Evolutionary conservation across 2,888 invertebrate species (phyloP), one percentile per base, ranked within the genome.

Genomic region (Schizaphis graminum): DNA sequence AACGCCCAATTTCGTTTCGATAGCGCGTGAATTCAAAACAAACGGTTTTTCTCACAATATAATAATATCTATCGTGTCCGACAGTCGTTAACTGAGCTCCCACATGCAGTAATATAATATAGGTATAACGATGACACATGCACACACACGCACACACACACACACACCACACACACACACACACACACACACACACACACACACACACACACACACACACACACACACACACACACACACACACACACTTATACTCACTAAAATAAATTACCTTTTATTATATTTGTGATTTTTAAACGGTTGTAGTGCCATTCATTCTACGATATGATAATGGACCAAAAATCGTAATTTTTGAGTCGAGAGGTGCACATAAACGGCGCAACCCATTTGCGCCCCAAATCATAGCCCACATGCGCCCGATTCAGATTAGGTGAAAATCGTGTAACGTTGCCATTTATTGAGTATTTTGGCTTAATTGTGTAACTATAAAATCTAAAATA

Each of bases 201-300:
- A n/a, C n/a, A n/a, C n/a, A n/a, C n/a, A n/a, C n/a, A n/a, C n/a
- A n/a, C n/a, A n/a, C n/a, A n/a, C n/a, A n/a, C n/a, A n/a, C n/a
- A n/a, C n/a, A n/a, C n/a, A n/a, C n/a, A n/a, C n/a, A n/a, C n/a
- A n/a, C n/a, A n/a, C n/a, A n/a, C n/a, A n/a, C n/a, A n/a, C n/a
- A n/a, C n/a, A n/a, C n/a, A n/a, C n/a, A n/a, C n/a, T n/a, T n/a
- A n/a, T n/a, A n/a, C 11, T 3, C 26, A 47, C 44, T n/a, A 7
- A 91, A 49, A 77, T 35, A 91, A 91, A 91, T 91, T 77, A 77
- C 77, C 24, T 91, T 91, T 77, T 49, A 91, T 67, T 90, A 35
- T 49, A 57, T 28, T 16, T 47, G 35, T n/a, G 49, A 77, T 77
- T 77, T 13, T 67, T 53, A 90, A 24, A 67, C 89, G 44, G 16